A percentile compares a stretch with the other conserved stretches of the same genome.
Conservation (phyloP, 2,797 vertebrate genomes). For the Steatocranus sp. region DNA sequence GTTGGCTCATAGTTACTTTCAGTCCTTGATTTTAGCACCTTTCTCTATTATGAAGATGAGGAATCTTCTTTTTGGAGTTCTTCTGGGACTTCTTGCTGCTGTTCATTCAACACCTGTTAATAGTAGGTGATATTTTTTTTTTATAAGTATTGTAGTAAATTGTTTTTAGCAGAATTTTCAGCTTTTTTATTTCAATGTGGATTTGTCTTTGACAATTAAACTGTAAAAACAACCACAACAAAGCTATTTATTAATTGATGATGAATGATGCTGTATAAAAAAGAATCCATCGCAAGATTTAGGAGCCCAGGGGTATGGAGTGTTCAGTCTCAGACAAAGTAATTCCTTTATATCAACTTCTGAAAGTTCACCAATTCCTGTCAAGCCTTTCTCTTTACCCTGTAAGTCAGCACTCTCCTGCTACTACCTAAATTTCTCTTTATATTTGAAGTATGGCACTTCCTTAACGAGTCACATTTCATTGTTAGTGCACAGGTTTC, state of each 20-base stretch:
- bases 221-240: background rate
- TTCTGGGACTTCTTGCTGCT: slow-evolving; percentile 43
- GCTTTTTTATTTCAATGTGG: background rate
- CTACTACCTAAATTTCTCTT: slow-evolving; percentile 26
- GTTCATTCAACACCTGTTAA: slow-evolving; percentile 28
- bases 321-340: background rate
- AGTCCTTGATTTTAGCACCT: background rate
- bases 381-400: slow-evolving; percentile 10
- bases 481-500: slow-evolving; percentile 16
- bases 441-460: slow-evolving; percentile 11
- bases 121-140: slow-evolving; percentile 41
- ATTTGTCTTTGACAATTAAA: background rate
- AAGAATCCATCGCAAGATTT: background rate
- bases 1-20: background rate
- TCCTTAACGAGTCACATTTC: slow-evolving; percentile 42
- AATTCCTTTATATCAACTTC: background rate
- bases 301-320: background rate
- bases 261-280: background rate
- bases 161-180: background rate
- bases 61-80: slow-evolving; percentile 23
- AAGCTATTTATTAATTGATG: background rate
- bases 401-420: slow-evolving; percentile 27
- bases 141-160: background rate
- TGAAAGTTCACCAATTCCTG: slow-evolving; percentile 17
- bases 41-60: slow-evolving; percentile 28